Conservation (phyloP, 92 coral and sea anemone genomes). For the Porites lobata region DNA sequence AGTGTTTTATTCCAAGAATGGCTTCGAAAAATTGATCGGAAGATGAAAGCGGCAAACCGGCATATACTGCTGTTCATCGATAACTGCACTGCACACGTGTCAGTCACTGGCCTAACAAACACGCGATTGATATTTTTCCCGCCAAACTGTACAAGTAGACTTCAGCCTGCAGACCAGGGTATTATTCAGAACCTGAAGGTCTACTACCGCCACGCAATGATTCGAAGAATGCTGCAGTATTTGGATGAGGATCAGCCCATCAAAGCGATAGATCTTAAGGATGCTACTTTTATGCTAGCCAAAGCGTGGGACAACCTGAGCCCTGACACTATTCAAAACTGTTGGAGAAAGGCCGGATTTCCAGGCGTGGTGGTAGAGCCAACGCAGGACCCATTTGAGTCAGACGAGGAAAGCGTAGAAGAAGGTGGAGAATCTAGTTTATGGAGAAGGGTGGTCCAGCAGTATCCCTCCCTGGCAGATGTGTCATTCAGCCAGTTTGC, state of each 20-base stretch:
- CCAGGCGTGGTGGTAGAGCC: conserved; percentile 50
- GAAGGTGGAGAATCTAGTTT: too few relatives aligned
- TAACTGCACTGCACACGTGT: too few relatives aligned
- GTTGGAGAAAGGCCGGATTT: conserved; percentile 65
- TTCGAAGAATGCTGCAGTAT: conserved; percentile 29
- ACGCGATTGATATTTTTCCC: conserved; percentile 12
- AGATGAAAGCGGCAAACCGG: too few relatives aligned
- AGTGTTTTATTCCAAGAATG: too few relatives aligned
- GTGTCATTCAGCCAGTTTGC: too few relatives aligned
- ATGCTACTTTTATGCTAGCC: conserved; percentile 52
- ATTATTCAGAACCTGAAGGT: conserved; percentile 40
- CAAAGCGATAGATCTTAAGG: conserved; percentile 46
- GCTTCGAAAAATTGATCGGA: too few relatives aligned
- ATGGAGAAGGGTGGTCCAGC: too few relatives aligned
- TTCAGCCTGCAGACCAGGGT: conserved; percentile 32
- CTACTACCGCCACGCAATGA: conserved; percentile 33
- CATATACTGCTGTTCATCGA: too few relatives aligned
- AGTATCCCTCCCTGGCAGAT: too few relatives aligned
- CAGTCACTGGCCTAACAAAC: too few relatives aligned
- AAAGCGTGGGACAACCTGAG: conserved; percentile 39
- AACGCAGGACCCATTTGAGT: too few relatives aligned
- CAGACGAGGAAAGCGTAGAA: neutral
- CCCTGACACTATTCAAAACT: conserved; percentile 42
- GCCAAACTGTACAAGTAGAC: conserved; percentile 50
- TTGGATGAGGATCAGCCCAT: neutral